Conservation (phyloP, 23 tunicate species). For the Ascidia mentula region DNA sequence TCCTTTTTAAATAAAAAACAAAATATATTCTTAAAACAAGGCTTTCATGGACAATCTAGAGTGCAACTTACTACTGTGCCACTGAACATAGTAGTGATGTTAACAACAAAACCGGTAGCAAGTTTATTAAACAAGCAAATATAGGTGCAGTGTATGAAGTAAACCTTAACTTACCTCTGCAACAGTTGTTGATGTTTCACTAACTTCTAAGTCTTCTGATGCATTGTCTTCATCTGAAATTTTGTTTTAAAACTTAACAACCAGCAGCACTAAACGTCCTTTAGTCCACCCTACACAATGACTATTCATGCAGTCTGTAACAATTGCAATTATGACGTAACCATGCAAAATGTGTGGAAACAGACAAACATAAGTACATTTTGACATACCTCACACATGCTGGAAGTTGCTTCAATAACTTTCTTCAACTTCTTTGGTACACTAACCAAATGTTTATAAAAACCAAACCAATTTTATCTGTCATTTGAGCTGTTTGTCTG, state of each 20-base stretch:
- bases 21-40: too few species aligned
- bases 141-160: too few species aligned
- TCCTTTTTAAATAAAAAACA: too few species aligned
- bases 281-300: not conserved
- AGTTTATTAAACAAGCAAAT: too few species aligned
- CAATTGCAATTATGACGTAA: too few species aligned
- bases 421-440: not conserved
- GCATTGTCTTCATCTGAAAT: not conserved
- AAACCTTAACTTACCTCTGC: not conserved
- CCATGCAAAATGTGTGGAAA: not conserved
- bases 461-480: too few species aligned
- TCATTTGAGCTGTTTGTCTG: not conserved
- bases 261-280: not conserved
- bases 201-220: not conserved
- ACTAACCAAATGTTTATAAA: not conserved
- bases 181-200: not conserved
- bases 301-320: not conserved
- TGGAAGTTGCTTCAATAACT: not conserved
- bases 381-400: not conserved
- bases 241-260: not conserved
- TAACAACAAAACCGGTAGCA: too few species aligned
- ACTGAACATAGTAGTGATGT: too few species aligned
- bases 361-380: not conserved
- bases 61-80: too few species aligned
- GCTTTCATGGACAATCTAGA: too few species aligned